phyloP scores from a whole-genome alignment of 1,140 invertebrate species.

The Gryllus bimaculatus region DNA sequence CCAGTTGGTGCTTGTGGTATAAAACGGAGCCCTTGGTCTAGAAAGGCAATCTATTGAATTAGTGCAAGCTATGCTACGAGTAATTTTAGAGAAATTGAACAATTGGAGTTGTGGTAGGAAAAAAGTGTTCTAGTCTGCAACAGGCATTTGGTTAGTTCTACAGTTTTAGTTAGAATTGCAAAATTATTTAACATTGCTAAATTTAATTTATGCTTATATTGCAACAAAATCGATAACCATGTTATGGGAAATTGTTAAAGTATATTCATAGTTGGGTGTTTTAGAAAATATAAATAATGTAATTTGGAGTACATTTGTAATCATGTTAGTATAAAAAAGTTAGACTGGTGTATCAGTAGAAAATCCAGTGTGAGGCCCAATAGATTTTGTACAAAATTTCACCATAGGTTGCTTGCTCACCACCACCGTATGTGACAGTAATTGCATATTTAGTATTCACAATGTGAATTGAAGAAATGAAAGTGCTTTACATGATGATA shows the following conservation, averaged over 20 bases:
- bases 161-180: constrained; percentile 10
- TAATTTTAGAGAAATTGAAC: constrained; percentile 8
- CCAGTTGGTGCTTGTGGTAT: constrained; percentile 20
- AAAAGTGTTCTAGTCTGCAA: constrained; percentile 12
- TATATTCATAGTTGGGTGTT: not conserved
- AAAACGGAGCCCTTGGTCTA: constrained; percentile 5
- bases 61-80: constrained; percentile 10
- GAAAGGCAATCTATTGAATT: constrained; percentile 13
- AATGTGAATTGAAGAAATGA: constrained; percentile 21
- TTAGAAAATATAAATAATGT: not conserved
- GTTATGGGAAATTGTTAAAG: not conserved
- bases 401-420: constrained; percentile 20
- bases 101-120: not conserved
- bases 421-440: constrained; percentile 20
- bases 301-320: constrained; percentile 13
- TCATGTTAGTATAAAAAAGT: constrained; percentile 8
- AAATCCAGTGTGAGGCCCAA: constrained; percentile 13
- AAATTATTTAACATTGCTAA: constrained; percentile 6
- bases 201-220: not conserved
- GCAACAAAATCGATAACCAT: not conserved
- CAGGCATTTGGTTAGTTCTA: constrained; percentile 6
- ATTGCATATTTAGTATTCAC: constrained; percentile 23
- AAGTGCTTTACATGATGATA: constrained; percentile 22
- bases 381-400: constrained; percentile 15
- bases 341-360: constrained; percentile 13